Base-by-base conservation (phyloP, 2,888 invertebrate genomes). In the Leptinotarsa juncta region DNA sequence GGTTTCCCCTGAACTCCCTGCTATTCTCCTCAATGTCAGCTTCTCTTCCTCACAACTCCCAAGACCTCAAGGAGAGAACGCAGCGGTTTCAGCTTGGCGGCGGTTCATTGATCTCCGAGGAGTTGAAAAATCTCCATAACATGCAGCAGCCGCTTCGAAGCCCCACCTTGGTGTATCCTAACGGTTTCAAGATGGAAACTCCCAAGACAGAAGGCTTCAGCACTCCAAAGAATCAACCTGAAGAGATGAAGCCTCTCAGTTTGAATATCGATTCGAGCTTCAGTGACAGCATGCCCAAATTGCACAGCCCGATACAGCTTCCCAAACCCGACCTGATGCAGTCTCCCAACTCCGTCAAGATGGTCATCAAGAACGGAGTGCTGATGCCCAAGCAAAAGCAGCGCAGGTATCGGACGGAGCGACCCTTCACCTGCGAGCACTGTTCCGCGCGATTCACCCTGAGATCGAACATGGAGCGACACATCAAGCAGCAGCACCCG, bases 401-500 rank as follows among this genome's bases (percentile, higher is more conserved):
- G 87, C 89, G 96, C 68, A 91, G 97, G 60, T 97, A 97, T 85
- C 90, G 97, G 75, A 97, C 97, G 26, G 97, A 97, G 85, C 90
- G 97, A 42, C 97, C 97, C 0, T 97, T 96, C 87, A 94, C 94
- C 0, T 97, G 97, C 86, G 95, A 95, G 74, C 95, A 96, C 84
- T 97, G 97, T 87, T 94, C 95, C 0, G 96, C 97, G 0, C 90
- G 95, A 70, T 97, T 97, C 84, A 97, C 97, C 0, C 89, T 97
- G 15, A 91, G 96, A n/a, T 96, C 96, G 14, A 97, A 97, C 83
- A 97, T 97, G 96, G 97, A 97, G 86, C 91, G 97, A 0, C 97
- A 97, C 82, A 95, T 97, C 3, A 97, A 97, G 85, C 96, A 97
- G 82, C 97, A 97, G 82, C 97, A 97, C 89, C 97, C 97, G 0